Base-by-base conservation (phyloP, 2,797 vertebrate genomes). In the Ctenochaetus hawaiiensis region DNA sequence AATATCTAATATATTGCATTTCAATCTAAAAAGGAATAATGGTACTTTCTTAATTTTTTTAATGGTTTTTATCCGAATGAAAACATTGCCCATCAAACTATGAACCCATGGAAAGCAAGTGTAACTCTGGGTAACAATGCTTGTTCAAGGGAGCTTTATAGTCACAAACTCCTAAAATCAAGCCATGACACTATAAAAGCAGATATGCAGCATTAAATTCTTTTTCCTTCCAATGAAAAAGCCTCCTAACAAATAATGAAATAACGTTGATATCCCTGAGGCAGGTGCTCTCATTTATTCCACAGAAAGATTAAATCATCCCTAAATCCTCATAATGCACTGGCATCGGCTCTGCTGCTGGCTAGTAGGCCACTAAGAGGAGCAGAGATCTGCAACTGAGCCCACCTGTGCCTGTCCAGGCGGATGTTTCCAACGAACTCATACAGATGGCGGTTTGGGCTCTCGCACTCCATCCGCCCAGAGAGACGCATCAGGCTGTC, bases 341-440 rank as follows among this genome's bases (percentile, higher is more conserved):
- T 12, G 8, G 52, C 9, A 6, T 6, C 59, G 73, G 69, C 56
- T 68, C 17, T 62, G 60, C 56, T 72, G 26, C 56, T 60, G 39
- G 54, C 66, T 80, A 71, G 65, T 69, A 52, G 66, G 52, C 52
- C 22, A 11, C 37, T 59, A 65, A 59, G 51, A 39, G 16, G 9
- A 41, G n/a, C 52, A 67, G 45, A 48, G 48, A 51, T 14, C 48
- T 58, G 56, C 30, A 52, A 41, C 59, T n/a, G 47, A 49, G 54
- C 96, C 56, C 94, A 99, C 98, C 97, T 96, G 84, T 97, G 96
- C 70, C 96, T 96, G 80, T 97, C 95, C 79, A 99, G 91, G 14
- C 97, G 95, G 81, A 99, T 96, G 92, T 99, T 99, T 78, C 98
- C 98, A 69, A 99, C 96, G 90, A 99, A 99, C 91, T 99, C 98